Evolutionary conservation across 2,797 vertebrate species (phyloP).

Genomic region (Apogon hyalosoma): DNA sequence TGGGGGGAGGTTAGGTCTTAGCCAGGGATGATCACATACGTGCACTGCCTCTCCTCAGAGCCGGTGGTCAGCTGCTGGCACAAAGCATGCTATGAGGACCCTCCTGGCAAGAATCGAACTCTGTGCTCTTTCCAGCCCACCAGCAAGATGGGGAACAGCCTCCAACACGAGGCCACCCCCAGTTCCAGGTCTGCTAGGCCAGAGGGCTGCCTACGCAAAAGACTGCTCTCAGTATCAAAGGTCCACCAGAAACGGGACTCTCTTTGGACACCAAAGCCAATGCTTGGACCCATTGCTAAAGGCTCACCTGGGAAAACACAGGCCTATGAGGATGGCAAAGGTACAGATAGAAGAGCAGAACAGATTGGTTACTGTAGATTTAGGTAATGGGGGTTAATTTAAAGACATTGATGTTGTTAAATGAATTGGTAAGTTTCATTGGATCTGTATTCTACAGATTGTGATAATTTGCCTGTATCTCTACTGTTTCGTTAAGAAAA

Average conservation of each 20-base stretch:
- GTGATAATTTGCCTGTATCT: neutral
- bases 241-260: slow-evolving; percentile 85
- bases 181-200: slow-evolving; percentile 68
- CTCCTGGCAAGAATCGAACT: slow-evolving; percentile 76
- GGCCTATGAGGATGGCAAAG: slow-evolving; percentile 70
- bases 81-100: slow-evolving; percentile 84
- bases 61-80: slow-evolving; percentile 86
- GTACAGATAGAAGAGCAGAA: slow-evolving; percentile 48
- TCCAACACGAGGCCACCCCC: slow-evolving; percentile 64
- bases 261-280: slow-evolving; percentile 89
- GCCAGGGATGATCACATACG: slow-evolving; percentile 86
- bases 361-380: neutral
- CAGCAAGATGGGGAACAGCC: slow-evolving; percentile 86
- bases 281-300: slow-evolving; percentile 70
- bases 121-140: slow-evolving; percentile 71
- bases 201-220: slow-evolving; percentile 81
- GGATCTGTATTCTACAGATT: neutral
- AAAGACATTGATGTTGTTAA: neutral
- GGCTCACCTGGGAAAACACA: slow-evolving; percentile 48
- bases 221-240: slow-evolving; percentile 83
- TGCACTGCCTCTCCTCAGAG: slow-evolving; percentile 85
- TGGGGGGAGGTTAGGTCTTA: slow-evolving; percentile 63
- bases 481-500: neutral
- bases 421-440: neutral
- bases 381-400: slow-evolving; percentile 7